Evolutionary conservation across 2,113 vertebrate species (phyloP).

Genomic region (Bucco capensis): DNA sequence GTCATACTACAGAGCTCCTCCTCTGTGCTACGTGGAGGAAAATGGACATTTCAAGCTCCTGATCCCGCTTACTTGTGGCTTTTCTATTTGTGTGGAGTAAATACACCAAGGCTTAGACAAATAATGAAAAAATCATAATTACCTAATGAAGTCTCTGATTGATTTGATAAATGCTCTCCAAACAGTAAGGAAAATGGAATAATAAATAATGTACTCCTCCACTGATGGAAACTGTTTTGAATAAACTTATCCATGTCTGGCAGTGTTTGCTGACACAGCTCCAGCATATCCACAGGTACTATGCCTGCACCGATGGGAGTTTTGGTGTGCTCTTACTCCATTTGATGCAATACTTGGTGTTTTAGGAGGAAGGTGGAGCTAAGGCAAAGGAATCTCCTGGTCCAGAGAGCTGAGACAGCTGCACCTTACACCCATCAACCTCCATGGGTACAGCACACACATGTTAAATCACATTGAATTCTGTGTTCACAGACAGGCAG

Average conservation of each 20-base stretch:
- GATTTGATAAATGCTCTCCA: constrained; percentile 41
- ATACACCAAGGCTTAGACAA: constrained; percentile 1
- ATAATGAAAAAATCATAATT: constrained; percentile 42
- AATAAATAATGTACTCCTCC: constrained; percentile 23
- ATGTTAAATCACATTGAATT: rapidly evolving
- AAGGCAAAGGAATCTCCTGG: neutral
- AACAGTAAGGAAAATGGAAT: constrained; percentile 40
- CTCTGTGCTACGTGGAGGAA: neutral
- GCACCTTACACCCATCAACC: rapidly evolving
- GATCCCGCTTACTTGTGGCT: neutral
- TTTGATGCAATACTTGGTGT: neutral
- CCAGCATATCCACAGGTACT: rapidly evolving
- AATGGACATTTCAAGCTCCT: neutral
- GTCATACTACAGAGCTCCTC: neutral
- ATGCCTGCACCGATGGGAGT: rapidly evolving
- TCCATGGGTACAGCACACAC: rapidly evolving
- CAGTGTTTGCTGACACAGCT: neutral
- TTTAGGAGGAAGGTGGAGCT: neutral
- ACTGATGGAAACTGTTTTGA: neutral
- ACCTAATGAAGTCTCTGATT: constrained; percentile 41
- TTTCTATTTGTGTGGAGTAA: neutral
- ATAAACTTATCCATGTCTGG: rapidly evolving
- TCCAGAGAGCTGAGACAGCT: neutral
- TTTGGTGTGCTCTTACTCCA: neutral
- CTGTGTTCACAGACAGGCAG: neutral